Percentiles rank a stretch among this genome's conserved stretches.
These are phyloP conservation scores for Drosophila mimica DNA, from an alignment of 2,888 invertebrate species.

Conservation along the genomic window DNA sequence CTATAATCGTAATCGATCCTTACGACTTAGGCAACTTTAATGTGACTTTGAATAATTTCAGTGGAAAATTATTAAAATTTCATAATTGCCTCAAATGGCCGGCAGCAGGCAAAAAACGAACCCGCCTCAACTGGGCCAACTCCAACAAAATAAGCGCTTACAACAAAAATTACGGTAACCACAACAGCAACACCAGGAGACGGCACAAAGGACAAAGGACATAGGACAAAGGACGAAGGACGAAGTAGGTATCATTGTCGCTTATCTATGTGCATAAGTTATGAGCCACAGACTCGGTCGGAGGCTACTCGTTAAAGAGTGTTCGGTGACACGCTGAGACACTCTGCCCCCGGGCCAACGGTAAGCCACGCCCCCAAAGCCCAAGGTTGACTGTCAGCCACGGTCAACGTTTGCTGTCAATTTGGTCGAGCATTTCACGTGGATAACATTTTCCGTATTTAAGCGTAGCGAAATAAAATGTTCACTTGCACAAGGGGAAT, in stretches of 20 bases:
- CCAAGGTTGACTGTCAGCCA: not conserved
- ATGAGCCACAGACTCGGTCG: conserved; percentile 61
- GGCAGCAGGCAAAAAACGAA: conserved; percentile 39
- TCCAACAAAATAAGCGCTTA: conserved; percentile 26
- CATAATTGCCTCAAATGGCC: conserved; percentile 72
- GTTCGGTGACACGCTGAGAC: conserved; percentile 69
- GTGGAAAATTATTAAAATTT: conserved; percentile 68
- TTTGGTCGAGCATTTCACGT: conserved; percentile 50
- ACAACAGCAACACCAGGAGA: conserved; percentile 14
- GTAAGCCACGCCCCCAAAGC: not conserved
- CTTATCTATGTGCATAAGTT: conserved; percentile 81
- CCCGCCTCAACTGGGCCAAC: conserved; percentile 2
- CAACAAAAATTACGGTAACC: conserved; percentile 29
- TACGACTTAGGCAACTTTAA: conserved; percentile 29
- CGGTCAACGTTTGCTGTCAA: conserved; percentile 49
- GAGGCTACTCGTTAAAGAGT: conserved; percentile 66
- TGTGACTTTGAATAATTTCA: conserved; percentile 63
- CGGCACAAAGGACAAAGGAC: not conserved
- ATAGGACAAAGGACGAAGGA: conserved; percentile 18
- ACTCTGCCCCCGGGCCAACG: conserved; percentile 12
- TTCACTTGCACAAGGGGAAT: conserved; percentile 73
- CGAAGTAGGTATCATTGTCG: conserved; percentile 48
- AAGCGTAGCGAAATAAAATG: conserved; percentile 71
- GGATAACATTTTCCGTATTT: conserved; percentile 66
- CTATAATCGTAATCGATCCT: conserved; percentile 18